Conservation (phyloP, 1,140 invertebrate genomes). For the Drosophila subpulchrella region DNA sequence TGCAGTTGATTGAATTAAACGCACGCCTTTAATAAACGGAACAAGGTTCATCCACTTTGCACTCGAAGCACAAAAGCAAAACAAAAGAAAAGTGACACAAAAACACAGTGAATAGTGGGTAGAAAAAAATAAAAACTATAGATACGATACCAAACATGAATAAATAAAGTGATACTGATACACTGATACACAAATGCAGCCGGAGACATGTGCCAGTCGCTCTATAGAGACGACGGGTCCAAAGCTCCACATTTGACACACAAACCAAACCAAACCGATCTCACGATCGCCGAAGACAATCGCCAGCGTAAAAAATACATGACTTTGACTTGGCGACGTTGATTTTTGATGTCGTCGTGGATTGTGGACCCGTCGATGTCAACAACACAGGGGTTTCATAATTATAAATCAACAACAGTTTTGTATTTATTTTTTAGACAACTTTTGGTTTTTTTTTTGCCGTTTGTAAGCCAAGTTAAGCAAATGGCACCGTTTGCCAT, state of each 20-base stretch:
- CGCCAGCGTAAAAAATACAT: conserved; percentile 42
- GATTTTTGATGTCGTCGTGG: conserved; percentile 27
- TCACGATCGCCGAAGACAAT: conserved; percentile 55
- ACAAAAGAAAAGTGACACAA: conserved; percentile 42
- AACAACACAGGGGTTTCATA: conserved; percentile 59
- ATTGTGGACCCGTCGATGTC: conserved; percentile 14
- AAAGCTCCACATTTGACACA: conserved; percentile 57
- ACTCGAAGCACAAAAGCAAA: conserved; percentile 4
- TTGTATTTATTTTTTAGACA: conserved; percentile 55
- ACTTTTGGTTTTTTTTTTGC: conserved; percentile 7
- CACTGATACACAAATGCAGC: conserved; percentile 46
- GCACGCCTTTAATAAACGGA: conserved; percentile 35
- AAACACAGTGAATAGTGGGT: conserved; percentile 26
- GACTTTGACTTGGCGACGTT: conserved; percentile 49
- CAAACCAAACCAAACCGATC: conserved; percentile 33
- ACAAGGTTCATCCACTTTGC: conserved; percentile 48
- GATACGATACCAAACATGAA: conserved; percentile 21
- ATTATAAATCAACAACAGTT: conserved; percentile 55
- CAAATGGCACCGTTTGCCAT: conserved; percentile 53
- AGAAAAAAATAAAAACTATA: conserved; percentile 15
- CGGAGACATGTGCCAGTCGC: conserved; percentile 63
- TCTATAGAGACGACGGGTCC: conserved; percentile 9
- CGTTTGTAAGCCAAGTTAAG: conserved; percentile 31
- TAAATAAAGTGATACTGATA: conserved; percentile 44
- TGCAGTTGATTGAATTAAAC: conserved; percentile 37